phyloP scores from a whole-genome alignment of 2,113 vertebrate genomes.

The Gallinago undulata region DNA sequence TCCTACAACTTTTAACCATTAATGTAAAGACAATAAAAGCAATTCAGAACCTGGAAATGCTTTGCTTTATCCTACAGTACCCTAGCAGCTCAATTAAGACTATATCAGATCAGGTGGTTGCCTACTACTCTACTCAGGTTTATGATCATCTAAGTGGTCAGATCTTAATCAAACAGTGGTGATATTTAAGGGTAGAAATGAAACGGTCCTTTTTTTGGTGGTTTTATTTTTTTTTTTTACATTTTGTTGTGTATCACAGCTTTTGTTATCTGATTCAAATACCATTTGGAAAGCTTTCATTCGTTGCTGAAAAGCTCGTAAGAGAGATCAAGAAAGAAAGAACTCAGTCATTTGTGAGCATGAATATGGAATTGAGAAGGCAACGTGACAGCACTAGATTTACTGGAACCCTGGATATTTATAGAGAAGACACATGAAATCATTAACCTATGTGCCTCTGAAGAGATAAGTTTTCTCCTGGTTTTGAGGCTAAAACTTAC shows the following conservation, averaged over 20 bases:
- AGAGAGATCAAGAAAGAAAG: neutral
- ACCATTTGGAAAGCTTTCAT: neutral
- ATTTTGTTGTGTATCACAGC: neutral
- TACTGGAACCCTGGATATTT: neutral
- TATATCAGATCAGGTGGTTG: neutral
- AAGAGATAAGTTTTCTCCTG: neutral
- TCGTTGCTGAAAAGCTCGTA: neutral
- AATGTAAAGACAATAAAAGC: neutral
- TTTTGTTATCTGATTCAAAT: neutral
- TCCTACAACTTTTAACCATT: neutral
- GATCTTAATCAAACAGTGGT: neutral
- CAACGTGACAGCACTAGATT: neutral
- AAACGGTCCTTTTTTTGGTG: neutral
- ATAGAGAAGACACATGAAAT: neutral
- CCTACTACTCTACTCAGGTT: neutral
- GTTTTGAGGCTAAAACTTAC: neutral
- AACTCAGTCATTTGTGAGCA: neutral
- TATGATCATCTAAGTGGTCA: neutral
- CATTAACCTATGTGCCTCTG: neutral
- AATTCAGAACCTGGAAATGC: neutral
- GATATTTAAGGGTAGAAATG: neutral
- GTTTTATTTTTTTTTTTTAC: neutral
- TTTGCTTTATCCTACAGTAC: neutral
- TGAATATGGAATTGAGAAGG: neutral
- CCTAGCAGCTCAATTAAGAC: neutral